Evolutionary conservation across 1,140 invertebrate genomes (phyloP).

Genomic region (Plectrocnemia conspersa): DNA sequence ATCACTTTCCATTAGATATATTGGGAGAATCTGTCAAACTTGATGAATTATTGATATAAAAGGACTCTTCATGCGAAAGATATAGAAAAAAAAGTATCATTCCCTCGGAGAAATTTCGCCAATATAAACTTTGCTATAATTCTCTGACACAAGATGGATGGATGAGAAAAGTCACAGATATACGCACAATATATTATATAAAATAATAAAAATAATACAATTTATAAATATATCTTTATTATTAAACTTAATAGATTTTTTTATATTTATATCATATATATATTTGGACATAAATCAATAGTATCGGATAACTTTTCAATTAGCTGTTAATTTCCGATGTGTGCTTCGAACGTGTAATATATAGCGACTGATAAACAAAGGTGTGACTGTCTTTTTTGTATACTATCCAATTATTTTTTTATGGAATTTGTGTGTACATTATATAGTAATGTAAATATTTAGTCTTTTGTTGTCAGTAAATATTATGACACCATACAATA

Average conservation of each 20-base stretch:
- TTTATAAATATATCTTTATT: too few species aligned
- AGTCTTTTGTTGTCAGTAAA: too few species aligned
- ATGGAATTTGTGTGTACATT: too few species aligned
- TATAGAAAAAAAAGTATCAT: background rate
- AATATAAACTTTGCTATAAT: constrained; percentile 23
- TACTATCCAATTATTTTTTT: too few species aligned
- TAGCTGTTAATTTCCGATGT: constrained; percentile 22
- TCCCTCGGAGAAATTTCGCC: constrained; percentile 7
- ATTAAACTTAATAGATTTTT: too few species aligned
- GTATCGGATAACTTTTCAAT: constrained; percentile 20
- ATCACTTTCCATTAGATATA: constrained; percentile 22
- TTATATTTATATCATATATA: too few species aligned
- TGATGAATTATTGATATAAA: constrained; percentile 25
- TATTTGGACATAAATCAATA: constrained; percentile 7
- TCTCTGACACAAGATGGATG: constrained; percentile 24
- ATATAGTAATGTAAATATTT: too few species aligned
- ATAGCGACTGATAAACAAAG: too few species aligned
- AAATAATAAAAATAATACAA: too few species aligned
- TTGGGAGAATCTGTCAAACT: constrained; percentile 18
- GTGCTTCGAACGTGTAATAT: background rate
- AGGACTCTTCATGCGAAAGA: constrained; percentile 14
- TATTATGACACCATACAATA: too few species aligned
- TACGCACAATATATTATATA: too few species aligned
- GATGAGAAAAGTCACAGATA: constrained; percentile 24
- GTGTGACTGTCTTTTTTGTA: too few species aligned